Evolutionary conservation across 2,113 vertebrate species (phyloP).

Genomic region (Pangasianodon hypophthalmus): DNA sequence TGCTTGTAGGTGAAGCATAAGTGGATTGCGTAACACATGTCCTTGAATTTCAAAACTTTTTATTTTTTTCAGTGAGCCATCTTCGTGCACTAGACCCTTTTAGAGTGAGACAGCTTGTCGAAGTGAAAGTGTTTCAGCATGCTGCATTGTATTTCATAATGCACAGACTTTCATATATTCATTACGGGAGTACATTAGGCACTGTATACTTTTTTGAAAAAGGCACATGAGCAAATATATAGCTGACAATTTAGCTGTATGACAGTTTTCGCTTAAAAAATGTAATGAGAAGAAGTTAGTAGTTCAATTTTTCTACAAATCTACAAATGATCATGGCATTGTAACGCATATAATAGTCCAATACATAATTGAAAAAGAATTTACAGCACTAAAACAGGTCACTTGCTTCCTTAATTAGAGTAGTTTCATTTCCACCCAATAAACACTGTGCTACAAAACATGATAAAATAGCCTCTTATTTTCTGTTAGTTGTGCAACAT

Average conservation of each 20-base stretch:
- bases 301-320: background rate
- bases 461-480: background rate
- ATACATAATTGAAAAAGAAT: background rate
- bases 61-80: background rate
- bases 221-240: background rate
- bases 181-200: background rate
- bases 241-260: background rate
- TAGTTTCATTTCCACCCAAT: background rate
- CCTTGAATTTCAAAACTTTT: slow-evolving; percentile 36
- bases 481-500: background rate
- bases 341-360: background rate
- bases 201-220: background rate
- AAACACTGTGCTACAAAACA: background rate
- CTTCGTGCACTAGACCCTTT: slow-evolving; percentile 25
- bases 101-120: slow-evolving; percentile 19
- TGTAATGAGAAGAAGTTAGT: too few relatives aligned
- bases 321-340: background rate
- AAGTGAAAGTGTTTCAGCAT: slow-evolving; percentile 14
- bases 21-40: slow-evolving; percentile 28
- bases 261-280: background rate
- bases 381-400: background rate
- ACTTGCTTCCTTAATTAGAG: background rate
- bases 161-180: background rate
- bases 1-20: slow-evolving; percentile 26
- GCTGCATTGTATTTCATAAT: slow-evolving; percentile 1